Evolutionary conservation across 2,888 invertebrate genomes (phyloP), one percentile per base, ranked within the genome.

Genomic region (Altica lythri): DNA sequence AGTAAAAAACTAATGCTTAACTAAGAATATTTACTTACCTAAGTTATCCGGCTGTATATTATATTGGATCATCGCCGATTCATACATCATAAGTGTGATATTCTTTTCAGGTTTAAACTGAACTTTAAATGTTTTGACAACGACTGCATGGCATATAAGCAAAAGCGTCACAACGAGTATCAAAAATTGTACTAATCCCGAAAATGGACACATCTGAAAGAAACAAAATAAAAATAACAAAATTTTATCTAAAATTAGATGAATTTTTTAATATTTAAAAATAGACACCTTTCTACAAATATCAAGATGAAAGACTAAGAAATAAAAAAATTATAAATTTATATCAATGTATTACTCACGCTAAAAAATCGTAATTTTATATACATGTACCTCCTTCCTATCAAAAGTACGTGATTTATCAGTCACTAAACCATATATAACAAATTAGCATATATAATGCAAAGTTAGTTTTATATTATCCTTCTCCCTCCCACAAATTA

Each of bases 141-240:
- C 49, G 2, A 64, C 64, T 4, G 70, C 56, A 46, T 72, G 66
- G 53, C 71, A 66, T 4, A 70, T 30, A 18, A 73, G 60, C 5
- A 71, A 58, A 42, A 73, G 42, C 5, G 66, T 63, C 29, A 71
- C 60, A 13, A 73, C 47, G 16, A 73, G 58, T 46, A 72, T 66
- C 8, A 73, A 58, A 40, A 72, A 69, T 55, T 74, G 73, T 12
- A 70, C 60, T 37, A 69, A 52, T 40, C 68, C 68, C 18, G 72
- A 71, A 62, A 75, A 63, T 2, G 73, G 75, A 66, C 74, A 74
- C 75, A 74, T 74, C 73, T 75, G 66, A 42, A 73, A 73, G 13
- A 55, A 43, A 53, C 45, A 38, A 17, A 19, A 50, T 27, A 5
- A 22, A 29, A 19, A 25, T 30, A 12, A 18, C 12, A 1, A 10